A percentile compares a stretch with the other conserved stretches of the same genome.
These are phyloP conservation scores for Blera fallax DNA, from an alignment of 2,888 invertebrate genomes.

Conservation along the genomic window DNA sequence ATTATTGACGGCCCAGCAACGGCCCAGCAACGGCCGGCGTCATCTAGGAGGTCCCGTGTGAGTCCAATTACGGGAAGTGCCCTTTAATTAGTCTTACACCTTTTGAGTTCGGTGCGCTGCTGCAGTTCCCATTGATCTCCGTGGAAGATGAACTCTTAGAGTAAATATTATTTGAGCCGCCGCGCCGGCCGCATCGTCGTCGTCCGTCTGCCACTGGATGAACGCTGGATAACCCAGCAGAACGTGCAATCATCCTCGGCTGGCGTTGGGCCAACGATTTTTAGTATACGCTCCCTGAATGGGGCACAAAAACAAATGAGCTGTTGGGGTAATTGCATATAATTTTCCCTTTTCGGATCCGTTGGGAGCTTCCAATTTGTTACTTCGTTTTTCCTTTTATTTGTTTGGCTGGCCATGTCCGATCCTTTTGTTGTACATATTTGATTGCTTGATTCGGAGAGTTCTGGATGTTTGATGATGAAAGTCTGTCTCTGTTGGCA, in stretches of 20 bases:
- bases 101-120: slow-evolving; percentile 40
- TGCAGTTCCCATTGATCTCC: slow-evolving; percentile 53
- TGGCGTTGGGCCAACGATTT: slow-evolving; percentile 47
- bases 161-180: slow-evolving; percentile 66
- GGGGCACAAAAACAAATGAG: slow-evolving; percentile 68
- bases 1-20: slow-evolving; percentile 32
- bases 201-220: slow-evolving; percentile 42
- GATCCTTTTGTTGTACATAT: slow-evolving; percentile 66
- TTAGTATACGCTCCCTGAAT: slow-evolving; percentile 40
- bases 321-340: slow-evolving; percentile 72
- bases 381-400: slow-evolving; percentile 24
- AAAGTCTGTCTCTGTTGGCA: slow-evolving; percentile 44
- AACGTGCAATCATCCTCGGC: slow-evolving; percentile 66
- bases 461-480: slow-evolving; percentile 54
- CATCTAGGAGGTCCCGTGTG: slow-evolving; percentile 67
- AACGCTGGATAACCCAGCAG: slow-evolving; percentile 51
- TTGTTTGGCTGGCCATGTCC: slow-evolving; percentile 53
- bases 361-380: slow-evolving; percentile 70
- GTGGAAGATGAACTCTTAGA: slow-evolving; percentile 65
- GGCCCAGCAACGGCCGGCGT: slow-evolving; percentile 45
- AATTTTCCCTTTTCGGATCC: slow-evolving; percentile 68
- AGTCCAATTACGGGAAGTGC: slow-evolving; percentile 69
- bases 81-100: slow-evolving; percentile 73
- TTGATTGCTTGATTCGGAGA: slow-evolving; percentile 65
- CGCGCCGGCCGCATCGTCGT: slow-evolving; percentile 22